Evolutionary conservation across 2,888 invertebrate species (phyloP).

Genomic region (Pachymerium ferrugineum): DNA sequence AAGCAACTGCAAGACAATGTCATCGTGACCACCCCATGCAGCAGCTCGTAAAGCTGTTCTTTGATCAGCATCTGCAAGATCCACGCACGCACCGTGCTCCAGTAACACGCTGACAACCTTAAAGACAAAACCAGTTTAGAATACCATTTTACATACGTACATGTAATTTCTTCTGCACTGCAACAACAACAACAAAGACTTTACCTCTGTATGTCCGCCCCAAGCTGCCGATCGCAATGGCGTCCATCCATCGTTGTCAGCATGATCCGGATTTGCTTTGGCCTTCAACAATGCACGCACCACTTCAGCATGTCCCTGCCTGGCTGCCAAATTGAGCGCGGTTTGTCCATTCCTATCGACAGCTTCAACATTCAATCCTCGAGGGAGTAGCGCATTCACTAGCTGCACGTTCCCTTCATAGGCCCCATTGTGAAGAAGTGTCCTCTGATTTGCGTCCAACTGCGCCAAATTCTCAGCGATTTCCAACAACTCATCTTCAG

Average conservation of each 20-base stretch:
- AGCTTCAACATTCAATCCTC: conserved; percentile 56
- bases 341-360: conserved; percentile 73
- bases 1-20: conserved; percentile 47
- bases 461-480: conserved; percentile 53
- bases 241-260: conserved; percentile 83
- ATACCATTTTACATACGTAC: too few relatives aligned
- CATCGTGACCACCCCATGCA: conserved; percentile 58
- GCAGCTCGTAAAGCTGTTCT: conserved; percentile 84
- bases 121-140: neutral
- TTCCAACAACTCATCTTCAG: conserved; percentile 40
- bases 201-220: conserved; percentile 73
- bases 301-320: conserved; percentile 56
- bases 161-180: neutral
- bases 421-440: conserved; percentile 68
- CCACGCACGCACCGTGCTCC: conserved; percentile 70
- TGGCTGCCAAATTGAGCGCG: conserved; percentile 75
- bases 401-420: conserved; percentile 67
- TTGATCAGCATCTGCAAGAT: conserved; percentile 80
- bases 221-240: conserved; percentile 87
- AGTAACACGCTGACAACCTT: conserved; percentile 32
- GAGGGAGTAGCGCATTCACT: conserved; percentile 56
- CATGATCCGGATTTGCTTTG: conserved; percentile 67
- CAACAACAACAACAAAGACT: neutral
- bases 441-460: conserved; percentile 59
- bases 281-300: conserved; percentile 56